phyloP scores from a whole-genome alignment of 2,113 vertebrate genomes.

The Oplegnathus fasciatus region DNA sequence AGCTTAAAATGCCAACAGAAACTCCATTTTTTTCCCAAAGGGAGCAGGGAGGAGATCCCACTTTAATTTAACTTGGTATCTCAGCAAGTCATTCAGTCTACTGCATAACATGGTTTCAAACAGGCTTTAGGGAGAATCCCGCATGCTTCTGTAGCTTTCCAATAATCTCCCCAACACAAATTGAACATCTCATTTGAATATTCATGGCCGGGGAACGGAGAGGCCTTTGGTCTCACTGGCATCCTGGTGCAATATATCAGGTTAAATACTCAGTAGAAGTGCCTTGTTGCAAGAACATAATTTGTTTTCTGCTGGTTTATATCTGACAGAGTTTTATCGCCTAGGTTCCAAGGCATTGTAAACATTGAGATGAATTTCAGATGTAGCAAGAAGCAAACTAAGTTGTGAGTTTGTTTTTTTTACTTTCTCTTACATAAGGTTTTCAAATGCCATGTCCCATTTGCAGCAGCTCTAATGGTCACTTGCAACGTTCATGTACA shows the following conservation, averaged over 20 bases:
- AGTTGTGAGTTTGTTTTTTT: neutral
- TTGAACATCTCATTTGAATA: conserved; percentile 72
- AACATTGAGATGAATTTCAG: neutral
- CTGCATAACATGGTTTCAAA: conserved; percentile 52
- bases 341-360: neutral
- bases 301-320: conserved; percentile 45
- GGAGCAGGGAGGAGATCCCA: conserved; percentile 43
- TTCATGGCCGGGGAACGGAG: conserved; percentile 37
- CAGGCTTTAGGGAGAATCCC: conserved; percentile 57
- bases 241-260: conserved; percentile 49
- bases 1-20: conserved; percentile 61
- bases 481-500: neutral
- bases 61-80: conserved; percentile 58
- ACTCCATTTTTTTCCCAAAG: conserved; percentile 4
- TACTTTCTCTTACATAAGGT: neutral
- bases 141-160: conserved; percentile 46
- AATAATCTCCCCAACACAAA: conserved; percentile 65
- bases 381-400: neutral
- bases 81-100: conserved; percentile 41
- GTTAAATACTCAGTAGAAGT: conserved; percentile 39
- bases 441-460: neutral
- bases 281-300: conserved; percentile 26
- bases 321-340: conserved; percentile 1
- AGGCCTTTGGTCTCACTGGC: conserved; percentile 22
- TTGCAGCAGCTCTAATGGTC: neutral